Conservation (phyloP, 64 coral and sea anemone genomes). For the Montipora capricornis region DNA sequence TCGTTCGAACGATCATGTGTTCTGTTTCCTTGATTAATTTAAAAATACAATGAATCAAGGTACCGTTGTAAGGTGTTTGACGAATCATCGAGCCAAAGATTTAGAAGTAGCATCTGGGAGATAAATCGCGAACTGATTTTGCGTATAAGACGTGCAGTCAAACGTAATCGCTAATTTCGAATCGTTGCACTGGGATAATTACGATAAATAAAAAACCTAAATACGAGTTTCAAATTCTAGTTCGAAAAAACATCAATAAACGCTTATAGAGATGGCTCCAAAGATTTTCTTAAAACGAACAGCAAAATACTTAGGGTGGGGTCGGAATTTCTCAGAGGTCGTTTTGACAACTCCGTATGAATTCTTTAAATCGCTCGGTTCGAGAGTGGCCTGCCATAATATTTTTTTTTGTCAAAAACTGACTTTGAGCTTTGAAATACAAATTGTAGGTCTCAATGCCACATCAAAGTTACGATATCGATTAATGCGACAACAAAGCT, state of each 20-base stretch:
- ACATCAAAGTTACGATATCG: conserved; percentile 59
- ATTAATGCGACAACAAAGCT: conserved; percentile 74
- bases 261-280: too few species aligned
- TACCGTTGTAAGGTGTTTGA: neutral
- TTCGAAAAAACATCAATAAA: neutral
- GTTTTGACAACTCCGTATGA: neutral
- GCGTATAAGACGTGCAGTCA: neutral
- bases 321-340: neutral
- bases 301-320: conserved; percentile 25
- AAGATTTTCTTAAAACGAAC: neutral
- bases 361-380: neutral
- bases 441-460: neutral
- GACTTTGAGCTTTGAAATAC: neutral
- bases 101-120: neutral
- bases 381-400: neutral
- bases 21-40: neutral
- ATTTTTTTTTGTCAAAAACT: neutral
- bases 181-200: neutral
- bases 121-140: conserved; percentile 6
- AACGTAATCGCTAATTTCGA: neutral
- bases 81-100: conserved; percentile 8
- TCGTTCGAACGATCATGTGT: neutral
- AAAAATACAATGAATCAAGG: conserved; percentile 17
- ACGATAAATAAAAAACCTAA: neutral
- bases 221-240: too few species aligned